Percentiles rank a stretch among this genome's conserved stretches.
These are phyloP conservation scores for Oreochromis tanganicae DNA, from an alignment of 2,113 vertebrate genomes.

Conservation along the genomic window DNA sequence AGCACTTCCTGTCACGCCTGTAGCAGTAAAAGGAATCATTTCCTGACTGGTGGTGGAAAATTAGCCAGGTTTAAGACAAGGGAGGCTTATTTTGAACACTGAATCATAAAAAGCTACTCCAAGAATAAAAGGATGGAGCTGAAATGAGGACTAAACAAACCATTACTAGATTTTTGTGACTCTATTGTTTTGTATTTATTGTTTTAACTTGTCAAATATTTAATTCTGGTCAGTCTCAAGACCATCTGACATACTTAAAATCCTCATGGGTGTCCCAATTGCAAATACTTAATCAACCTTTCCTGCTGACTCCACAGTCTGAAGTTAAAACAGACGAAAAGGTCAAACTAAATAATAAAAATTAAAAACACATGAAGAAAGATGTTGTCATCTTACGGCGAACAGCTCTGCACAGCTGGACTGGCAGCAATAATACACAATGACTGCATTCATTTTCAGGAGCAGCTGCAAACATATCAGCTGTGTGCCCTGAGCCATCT, in stretches of 20 bases:
- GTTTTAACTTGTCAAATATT: background rate
- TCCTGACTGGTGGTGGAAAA: background rate
- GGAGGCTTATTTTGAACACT: background rate
- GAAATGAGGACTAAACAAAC: background rate
- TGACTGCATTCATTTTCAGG: background rate
- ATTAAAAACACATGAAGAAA: background rate
- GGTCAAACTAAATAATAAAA: background rate
- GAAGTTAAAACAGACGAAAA: background rate
- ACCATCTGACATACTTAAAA: background rate
- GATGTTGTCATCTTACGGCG: background rate
- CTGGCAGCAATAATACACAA: background rate
- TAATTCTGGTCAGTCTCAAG: background rate
- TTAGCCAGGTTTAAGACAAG: background rate
- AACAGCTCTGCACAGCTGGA: background rate
- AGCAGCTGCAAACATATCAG: background rate
- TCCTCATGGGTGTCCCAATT: background rate
- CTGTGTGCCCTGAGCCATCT: background rate
- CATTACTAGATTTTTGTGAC: background rate
- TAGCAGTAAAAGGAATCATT: background rate
- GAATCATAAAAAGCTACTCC: background rate
- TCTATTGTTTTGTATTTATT: background rate
- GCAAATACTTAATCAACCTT: background rate
- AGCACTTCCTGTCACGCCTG: background rate
- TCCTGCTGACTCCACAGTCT: background rate
- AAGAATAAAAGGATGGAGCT: background rate